Percentiles rank a stretch among this genome's conserved stretches.
Evolutionary conservation across 2,888 invertebrate genomes (phyloP).

Genomic region (Podotricha telesiphe): DNA sequence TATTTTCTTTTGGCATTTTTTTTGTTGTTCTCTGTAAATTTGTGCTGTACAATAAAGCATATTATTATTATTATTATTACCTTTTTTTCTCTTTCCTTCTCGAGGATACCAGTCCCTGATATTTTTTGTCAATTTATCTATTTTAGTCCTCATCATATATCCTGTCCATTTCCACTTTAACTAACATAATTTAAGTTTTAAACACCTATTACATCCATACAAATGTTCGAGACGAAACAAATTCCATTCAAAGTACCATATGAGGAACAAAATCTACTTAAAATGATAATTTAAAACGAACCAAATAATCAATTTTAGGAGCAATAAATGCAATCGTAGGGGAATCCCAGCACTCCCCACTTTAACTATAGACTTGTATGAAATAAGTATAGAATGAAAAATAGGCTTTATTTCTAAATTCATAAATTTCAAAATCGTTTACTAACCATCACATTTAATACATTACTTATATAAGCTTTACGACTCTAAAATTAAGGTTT

Average conservation of each 20-base stretch:
- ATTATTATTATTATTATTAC: too few relatives aligned
- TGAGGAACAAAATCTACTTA: constrained; percentile 27
- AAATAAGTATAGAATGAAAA: constrained; percentile 23
- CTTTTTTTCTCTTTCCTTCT: too few relatives aligned
- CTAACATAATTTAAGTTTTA: too few relatives aligned
- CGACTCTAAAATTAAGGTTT: background rate
- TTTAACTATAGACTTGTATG: background rate
- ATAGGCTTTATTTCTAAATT: constrained; percentile 8
- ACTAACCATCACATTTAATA: background rate
- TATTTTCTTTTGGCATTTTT: too few relatives aligned
- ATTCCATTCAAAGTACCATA: background rate
- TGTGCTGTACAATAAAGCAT: too few relatives aligned
- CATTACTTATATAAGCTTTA: background rate
- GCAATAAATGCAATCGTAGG: constrained; percentile 42
- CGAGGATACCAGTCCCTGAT: too few relatives aligned
- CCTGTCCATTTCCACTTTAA: too few relatives aligned
- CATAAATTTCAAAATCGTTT: constrained; percentile 33
- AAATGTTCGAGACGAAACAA: too few relatives aligned
- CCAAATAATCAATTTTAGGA: constrained; percentile 42
- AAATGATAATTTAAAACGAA: constrained; percentile 37
- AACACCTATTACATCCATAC: too few relatives aligned
- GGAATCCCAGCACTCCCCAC: constrained; percentile 34
- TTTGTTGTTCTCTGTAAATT: too few relatives aligned
- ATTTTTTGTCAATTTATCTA: too few relatives aligned
- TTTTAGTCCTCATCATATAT: too few relatives aligned